These are phyloP conservation scores for Erebia epiphron DNA, from an alignment of 2,888 invertebrate genomes.

Conservation along the genomic window DNA sequence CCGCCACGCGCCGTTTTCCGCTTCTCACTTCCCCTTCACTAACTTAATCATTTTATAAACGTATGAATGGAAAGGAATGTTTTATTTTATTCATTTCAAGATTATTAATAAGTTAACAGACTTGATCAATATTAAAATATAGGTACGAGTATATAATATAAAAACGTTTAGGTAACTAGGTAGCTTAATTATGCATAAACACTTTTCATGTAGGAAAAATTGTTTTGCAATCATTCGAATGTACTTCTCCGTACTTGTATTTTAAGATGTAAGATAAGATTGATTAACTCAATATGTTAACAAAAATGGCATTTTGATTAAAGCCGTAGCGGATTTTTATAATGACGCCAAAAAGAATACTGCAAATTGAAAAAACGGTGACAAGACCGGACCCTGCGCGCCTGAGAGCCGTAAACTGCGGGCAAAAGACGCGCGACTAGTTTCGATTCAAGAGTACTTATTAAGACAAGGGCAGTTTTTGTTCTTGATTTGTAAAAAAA, in stretches of 20 bases:
- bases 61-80: neutral
- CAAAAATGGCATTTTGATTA: conserved; percentile 62
- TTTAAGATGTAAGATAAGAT: conserved; percentile 6
- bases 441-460: conserved; percentile 73
- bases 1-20: conserved; percentile 47
- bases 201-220: too few species aligned
- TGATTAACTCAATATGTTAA: neutral
- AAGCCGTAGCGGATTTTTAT: conserved; percentile 75
- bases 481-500: conserved; percentile 80
- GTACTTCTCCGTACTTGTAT: conserved; percentile 44
- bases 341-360: conserved; percentile 64
- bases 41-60: conserved; percentile 6
- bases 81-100: neutral
- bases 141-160: too few species aligned
- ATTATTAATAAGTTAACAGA: neutral
- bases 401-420: conserved; percentile 45
- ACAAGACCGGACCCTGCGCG: conserved; percentile 53
- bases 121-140: neutral
- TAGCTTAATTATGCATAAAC: too few species aligned
- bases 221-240: too few species aligned
- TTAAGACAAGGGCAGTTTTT: conserved; percentile 81
- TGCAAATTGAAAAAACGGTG: conserved; percentile 69
- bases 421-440: conserved; percentile 64
- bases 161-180: neutral
- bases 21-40: conserved; percentile 23